Conservation (phyloP, 2,888 invertebrate species). For the Cryptocephalus moraei region DNA sequence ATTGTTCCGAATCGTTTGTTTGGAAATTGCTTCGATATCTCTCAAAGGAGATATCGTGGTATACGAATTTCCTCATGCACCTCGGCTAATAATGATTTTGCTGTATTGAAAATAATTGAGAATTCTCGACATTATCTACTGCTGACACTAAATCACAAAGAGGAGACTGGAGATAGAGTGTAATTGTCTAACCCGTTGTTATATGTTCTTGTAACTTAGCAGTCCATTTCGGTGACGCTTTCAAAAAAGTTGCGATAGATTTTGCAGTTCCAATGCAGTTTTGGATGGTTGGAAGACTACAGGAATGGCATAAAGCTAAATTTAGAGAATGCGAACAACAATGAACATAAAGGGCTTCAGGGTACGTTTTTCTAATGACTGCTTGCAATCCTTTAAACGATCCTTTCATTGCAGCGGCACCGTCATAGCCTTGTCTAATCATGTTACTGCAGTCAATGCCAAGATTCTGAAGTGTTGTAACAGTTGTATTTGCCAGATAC, state of each 20-base stretch:
- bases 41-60: neutral
- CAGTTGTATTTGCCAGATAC: neutral
- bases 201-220: neutral
- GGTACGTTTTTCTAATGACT: neutral
- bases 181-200: neutral
- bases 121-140: neutral
- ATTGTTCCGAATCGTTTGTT: neutral
- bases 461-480: neutral
- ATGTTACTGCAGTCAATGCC: neutral
- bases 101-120: neutral
- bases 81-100: neutral
- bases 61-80: neutral
- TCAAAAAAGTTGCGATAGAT: slow-evolving; percentile 2
- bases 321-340: slow-evolving; percentile 4
- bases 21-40: neutral
- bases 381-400: neutral
- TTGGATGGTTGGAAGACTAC: slow-evolving; percentile 1
- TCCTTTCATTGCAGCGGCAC: neutral
- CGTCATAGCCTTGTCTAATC: neutral
- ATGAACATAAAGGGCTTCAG: slow-evolving; percentile 1
- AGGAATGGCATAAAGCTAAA: slow-evolving; percentile 3
- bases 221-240: neutral
- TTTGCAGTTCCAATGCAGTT: slow-evolving; percentile 4
- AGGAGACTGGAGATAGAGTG: neutral
- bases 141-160: neutral